Evolutionary conservation across 2,797 vertebrate species (phyloP).

Genomic region (Lepus townsendii): DNA sequence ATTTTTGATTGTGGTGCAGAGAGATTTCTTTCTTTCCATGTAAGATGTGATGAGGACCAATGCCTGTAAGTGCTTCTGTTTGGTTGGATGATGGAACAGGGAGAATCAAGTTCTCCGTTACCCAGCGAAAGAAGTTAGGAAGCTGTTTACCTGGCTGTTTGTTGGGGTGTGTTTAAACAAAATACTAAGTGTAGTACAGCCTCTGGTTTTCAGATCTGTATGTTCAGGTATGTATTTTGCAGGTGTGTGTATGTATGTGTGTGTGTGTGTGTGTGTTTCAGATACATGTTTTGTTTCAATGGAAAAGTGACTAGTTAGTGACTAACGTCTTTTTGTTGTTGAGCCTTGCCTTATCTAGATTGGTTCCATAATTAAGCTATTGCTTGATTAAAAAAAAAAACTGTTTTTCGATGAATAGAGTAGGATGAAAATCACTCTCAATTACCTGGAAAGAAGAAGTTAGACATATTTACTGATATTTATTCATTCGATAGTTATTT

Average conservation of each 20-base stretch:
- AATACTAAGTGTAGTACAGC: not conserved
- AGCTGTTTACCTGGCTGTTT: not conserved
- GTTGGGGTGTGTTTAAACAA: not conserved
- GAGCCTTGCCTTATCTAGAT: not conserved
- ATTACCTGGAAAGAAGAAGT: not conserved
- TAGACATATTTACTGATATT: not conserved
- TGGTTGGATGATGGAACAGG: not conserved
- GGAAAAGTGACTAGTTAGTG: not conserved
- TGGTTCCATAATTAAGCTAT: not conserved
- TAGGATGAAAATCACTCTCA: not conserved
- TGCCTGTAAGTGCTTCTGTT: not conserved
- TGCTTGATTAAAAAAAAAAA: not conserved
- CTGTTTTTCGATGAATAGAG: not conserved
- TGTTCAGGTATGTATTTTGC: not conserved
- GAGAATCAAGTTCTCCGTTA: not conserved
- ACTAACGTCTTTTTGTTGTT: not conserved
- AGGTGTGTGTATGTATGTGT: not conserved
- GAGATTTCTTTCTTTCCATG: not conserved
- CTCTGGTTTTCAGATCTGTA: not conserved
- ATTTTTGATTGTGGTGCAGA: not conserved
- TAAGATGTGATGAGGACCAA: not conserved
- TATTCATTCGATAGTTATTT: constrained; percentile 16
- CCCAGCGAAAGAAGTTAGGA: not conserved
- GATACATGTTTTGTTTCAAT: not conserved
- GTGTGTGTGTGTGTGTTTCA: not conserved